Percentiles rank a stretch among this genome's conserved stretches.
These are phyloP conservation scores for Sitta carolinensis DNA, from an alignment of 2,797 vertebrate genomes.

Conservation along the genomic window DNA sequence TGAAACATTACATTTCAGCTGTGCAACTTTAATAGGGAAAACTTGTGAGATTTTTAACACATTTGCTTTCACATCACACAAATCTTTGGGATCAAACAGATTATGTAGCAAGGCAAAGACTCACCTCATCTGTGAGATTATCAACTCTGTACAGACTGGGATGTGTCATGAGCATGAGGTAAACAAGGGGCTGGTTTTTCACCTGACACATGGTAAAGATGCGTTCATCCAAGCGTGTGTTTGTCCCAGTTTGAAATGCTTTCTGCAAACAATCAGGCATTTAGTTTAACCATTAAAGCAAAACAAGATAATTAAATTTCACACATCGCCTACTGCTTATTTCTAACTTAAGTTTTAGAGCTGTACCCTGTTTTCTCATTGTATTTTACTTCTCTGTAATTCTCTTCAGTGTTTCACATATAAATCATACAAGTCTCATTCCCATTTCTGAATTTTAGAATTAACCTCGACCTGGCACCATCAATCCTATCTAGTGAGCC, in stretches of 20 bases:
- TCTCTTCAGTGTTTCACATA: background rate
- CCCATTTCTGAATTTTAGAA: background rate
- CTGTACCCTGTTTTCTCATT: background rate
- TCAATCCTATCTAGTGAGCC: background rate
- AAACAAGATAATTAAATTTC: background rate
- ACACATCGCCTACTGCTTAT: background rate
- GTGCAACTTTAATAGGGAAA: background rate
- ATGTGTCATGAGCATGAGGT: slow-evolving; percentile 92
- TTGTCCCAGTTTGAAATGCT: slow-evolving; percentile 92
- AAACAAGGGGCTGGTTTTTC: slow-evolving; percentile 91
- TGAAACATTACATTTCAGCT: background rate
- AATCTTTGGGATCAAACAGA: background rate
- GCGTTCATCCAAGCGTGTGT: slow-evolving; percentile 88
- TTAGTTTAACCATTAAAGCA: background rate
- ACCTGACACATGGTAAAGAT: slow-evolving; percentile 94
- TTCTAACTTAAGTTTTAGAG: background rate
- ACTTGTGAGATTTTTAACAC: background rate
- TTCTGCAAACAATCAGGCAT: slow-evolving; percentile 76
- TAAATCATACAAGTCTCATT: background rate
- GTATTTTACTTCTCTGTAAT: background rate
- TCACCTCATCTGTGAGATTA: slow-evolving; percentile 90
- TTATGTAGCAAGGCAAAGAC: background rate
- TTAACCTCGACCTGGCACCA: background rate
- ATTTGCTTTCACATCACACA: background rate
- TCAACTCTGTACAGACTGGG: slow-evolving; percentile 91